Evolutionary conservation across 2,113 vertebrate genomes (phyloP).

Genomic region (Dendrocopos noguchii): DNA sequence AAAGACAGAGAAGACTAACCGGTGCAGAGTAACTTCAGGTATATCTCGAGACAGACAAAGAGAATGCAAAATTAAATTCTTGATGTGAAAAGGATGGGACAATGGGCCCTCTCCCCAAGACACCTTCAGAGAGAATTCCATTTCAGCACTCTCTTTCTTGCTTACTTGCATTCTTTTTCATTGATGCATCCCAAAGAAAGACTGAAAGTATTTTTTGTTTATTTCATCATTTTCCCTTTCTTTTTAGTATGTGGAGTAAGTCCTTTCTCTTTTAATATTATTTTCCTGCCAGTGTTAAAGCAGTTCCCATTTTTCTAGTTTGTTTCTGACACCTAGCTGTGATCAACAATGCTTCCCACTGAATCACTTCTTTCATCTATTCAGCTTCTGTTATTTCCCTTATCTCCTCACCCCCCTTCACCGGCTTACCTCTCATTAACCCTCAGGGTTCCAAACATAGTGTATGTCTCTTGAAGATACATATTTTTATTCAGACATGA

Average conservation of each 20-base stretch:
- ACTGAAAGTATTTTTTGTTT: slow-evolving; percentile 71
- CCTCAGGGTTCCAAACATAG: slow-evolving; percentile 63
- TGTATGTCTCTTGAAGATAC: slow-evolving; percentile 50
- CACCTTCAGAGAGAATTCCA: slow-evolving; percentile 78
- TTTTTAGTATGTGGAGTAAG: slow-evolving; percentile 69
- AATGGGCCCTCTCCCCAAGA: slow-evolving; percentile 74
- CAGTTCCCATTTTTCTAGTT: slow-evolving; percentile 76
- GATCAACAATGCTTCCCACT: slow-evolving; percentile 75
- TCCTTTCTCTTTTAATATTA: slow-evolving; percentile 61
- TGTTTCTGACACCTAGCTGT: slow-evolving; percentile 80
- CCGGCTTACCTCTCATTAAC: slow-evolving; percentile 77
- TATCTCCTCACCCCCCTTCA: slow-evolving; percentile 67
- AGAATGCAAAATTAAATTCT: slow-evolving; percentile 81
- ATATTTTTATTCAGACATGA: slow-evolving; percentile 50
- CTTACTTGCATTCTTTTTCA: slow-evolving; percentile 72
- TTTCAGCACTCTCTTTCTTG: slow-evolving; percentile 73
- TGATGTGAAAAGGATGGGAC: slow-evolving; percentile 76
- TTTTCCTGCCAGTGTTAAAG: slow-evolving; percentile 73
- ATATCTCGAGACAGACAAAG: slow-evolving; percentile 73
- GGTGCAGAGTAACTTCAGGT: slow-evolving; percentile 52
- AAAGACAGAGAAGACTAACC: slow-evolving; percentile 44
- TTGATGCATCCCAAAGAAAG: slow-evolving; percentile 58
- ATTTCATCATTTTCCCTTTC: slow-evolving; percentile 71
- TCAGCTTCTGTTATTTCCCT: slow-evolving; percentile 70
- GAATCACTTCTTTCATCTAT: slow-evolving; percentile 76